Evolutionary conservation across 2,113 vertebrate species (phyloP), one percentile per base, ranked within the genome.

Genomic region (Aldabrachelys gigantea): DNA sequence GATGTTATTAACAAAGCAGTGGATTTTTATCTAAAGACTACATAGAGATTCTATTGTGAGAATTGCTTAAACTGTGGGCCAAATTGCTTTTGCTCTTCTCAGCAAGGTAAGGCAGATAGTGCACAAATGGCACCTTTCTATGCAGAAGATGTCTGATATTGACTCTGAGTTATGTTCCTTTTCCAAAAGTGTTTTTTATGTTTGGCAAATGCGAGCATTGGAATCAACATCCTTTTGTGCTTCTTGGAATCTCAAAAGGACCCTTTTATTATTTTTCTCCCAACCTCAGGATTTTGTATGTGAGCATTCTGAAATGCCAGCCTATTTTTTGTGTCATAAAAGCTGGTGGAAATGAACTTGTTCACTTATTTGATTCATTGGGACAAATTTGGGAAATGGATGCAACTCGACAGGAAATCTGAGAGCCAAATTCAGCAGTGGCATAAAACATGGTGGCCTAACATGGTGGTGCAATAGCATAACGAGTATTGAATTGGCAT

Each of bases 21-120:
- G 75, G 88, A 89, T 87, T 91, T 80, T 57, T 65, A 83, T 59
- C 54, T 90, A 27, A 76, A 25, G 56, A 82, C 69, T 86, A 41
- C 75, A 62, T 22, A 84, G 81, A 94, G 44, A 35, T 0, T 80
- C 4, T 80, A 89, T 84, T 75, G 85, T 87, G 31, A 85, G 5
- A 54, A 76, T 6, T 29, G 6, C n/a, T 89, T 56, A 78, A 78
- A 84, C 49, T 65, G 44, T 24, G 53, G 2, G 2, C 25, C 24
- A 25, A 47, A 93, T 91, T 49, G 78, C 29, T 52, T 14, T 14
- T 5, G 1, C 4, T 25, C 72, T 76, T 80, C 41, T n/a, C 21
- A 89, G 16, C 50, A 90, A 62, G 27, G 25, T 88, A 72, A 8
- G 6, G 44, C n/a, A 84, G 57, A 22, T 54, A 83, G 35, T 1